Conservation (phyloP, 2,888 invertebrate species). For the Harpalus rufipes region DNA sequence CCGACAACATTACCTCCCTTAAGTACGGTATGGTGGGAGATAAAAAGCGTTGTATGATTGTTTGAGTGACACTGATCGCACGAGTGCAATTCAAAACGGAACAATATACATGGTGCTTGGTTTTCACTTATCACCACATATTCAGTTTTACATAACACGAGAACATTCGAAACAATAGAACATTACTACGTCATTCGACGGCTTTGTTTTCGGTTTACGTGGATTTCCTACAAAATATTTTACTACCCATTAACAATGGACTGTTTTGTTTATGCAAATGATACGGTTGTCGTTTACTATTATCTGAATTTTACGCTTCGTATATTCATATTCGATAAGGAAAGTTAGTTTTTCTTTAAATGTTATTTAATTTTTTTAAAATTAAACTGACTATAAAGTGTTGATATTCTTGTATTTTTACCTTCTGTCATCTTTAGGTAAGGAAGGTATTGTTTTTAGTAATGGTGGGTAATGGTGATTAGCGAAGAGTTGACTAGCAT, state of each 20-base stretch:
- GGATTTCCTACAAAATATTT: constrained; percentile 31
- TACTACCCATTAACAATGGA: background rate
- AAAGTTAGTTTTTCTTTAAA: too few species aligned
- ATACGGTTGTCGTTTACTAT: background rate
- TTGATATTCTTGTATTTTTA: too few species aligned
- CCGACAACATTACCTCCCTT: too few species aligned
- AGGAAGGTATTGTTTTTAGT: too few species aligned
- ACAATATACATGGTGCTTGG: constrained; percentile 8
- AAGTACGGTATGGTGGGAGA: too few species aligned
- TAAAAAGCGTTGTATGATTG: too few species aligned
- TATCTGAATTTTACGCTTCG: constrained; percentile 7
- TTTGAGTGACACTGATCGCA: background rate
- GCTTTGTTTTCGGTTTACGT: constrained; percentile 37
- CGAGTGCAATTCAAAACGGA: constrained; percentile 1
- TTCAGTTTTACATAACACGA: constrained; percentile 15
- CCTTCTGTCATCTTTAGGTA: too few species aligned
- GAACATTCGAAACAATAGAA: constrained; percentile 19
- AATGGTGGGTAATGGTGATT: too few species aligned
- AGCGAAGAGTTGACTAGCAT: too few species aligned
- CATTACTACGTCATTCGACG: constrained; percentile 16
- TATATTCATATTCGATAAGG: background rate
- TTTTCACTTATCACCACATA: constrained; percentile 32
- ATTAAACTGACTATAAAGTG: too few species aligned
- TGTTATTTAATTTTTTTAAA: too few species aligned
- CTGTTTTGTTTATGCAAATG: constrained; percentile 20